Conservation (phyloP, 2,888 invertebrate genomes). For the Hypercompe scribonia region DNA sequence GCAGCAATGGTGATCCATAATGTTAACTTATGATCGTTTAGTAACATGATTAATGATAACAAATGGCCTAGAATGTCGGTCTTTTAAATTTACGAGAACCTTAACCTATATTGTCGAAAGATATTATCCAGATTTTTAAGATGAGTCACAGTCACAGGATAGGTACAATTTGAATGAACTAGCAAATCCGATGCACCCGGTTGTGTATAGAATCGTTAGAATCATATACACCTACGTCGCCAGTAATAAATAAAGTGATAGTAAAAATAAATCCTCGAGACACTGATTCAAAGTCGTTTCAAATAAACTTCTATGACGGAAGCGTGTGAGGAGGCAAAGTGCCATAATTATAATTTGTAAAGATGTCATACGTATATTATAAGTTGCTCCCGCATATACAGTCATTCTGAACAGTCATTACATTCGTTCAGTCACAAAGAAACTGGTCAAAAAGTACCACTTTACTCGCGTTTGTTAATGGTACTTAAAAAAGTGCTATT, state of each 20-base stretch:
- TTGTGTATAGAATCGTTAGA: conserved; percentile 27
- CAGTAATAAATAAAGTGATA: conserved; percentile 39
- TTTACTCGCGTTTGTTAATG: too few relatives aligned
- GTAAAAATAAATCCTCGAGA: conserved; percentile 36
- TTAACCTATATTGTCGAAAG: conserved; percentile 57
- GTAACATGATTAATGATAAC: conserved; percentile 53
- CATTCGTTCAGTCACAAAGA: background rate
- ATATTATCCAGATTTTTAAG: conserved; percentile 51
- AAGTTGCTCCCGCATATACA: background rate
- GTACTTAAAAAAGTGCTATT: too few relatives aligned
- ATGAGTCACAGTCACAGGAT: conserved; percentile 50
- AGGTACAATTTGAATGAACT: conserved; percentile 50
- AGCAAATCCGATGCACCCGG: conserved; percentile 33
- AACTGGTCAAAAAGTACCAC: background rate
- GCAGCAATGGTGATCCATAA: conserved; percentile 40
- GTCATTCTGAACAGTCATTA: background rate
- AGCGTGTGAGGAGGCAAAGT: conserved; percentile 32
- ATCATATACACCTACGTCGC: conserved; percentile 26
- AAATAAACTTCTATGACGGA: conserved; percentile 52
- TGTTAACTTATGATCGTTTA: conserved; percentile 45
- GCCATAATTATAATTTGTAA: conserved; percentile 21
- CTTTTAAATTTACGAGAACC: conserved; percentile 44
- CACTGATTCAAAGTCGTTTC: conserved; percentile 19
- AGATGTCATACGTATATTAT: background rate
- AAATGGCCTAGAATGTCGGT: conserved; percentile 44